Percentiles rank a stretch among this genome's conserved stretches.
These are phyloP conservation scores for Xanthia togata DNA, from an alignment of 2,888 invertebrate genomes.

Conservation along the genomic window DNA sequence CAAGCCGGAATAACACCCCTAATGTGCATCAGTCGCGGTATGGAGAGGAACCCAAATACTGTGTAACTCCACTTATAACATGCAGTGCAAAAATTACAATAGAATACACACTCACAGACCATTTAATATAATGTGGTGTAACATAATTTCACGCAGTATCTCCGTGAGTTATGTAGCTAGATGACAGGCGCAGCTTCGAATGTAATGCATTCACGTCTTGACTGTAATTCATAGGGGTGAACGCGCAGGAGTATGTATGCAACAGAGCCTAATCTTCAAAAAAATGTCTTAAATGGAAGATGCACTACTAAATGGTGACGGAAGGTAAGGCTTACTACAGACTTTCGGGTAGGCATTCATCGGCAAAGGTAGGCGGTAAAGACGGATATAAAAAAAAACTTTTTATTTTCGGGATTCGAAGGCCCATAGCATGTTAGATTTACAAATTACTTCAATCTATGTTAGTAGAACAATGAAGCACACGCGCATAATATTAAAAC, in stretches of 20 bases:
- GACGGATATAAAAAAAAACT: too few species aligned
- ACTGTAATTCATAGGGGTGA: slow-evolving; percentile 45
- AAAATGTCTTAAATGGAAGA: not conserved
- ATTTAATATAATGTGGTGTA: slow-evolving; percentile 32
- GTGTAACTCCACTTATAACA: not conserved
- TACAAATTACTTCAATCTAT: too few species aligned
- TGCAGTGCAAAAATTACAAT: slow-evolving; percentile 6
- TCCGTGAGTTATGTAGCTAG: slow-evolving; percentile 53
- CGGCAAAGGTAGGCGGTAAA: not conserved
- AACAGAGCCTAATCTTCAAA: not conserved
- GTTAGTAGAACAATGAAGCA: too few species aligned
- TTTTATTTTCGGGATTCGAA: not conserved
- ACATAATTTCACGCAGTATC: slow-evolving; percentile 42
- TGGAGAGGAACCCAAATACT: not conserved
- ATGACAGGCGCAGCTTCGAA: slow-evolving; percentile 49
- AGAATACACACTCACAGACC: not conserved
- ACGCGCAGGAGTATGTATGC: slow-evolving; percentile 7
- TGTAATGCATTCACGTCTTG: slow-evolving; percentile 57
- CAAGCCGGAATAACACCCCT: not conserved
- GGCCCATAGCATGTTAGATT: not conserved
- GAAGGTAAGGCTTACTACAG: not conserved
- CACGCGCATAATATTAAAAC: too few species aligned
- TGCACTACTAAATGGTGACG: too few species aligned
- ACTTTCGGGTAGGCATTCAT: too few species aligned
- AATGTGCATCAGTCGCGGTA: not conserved